Evolutionary conservation across 2,888 invertebrate species (phyloP).

Genomic region (Cremastinae sp.): DNA sequence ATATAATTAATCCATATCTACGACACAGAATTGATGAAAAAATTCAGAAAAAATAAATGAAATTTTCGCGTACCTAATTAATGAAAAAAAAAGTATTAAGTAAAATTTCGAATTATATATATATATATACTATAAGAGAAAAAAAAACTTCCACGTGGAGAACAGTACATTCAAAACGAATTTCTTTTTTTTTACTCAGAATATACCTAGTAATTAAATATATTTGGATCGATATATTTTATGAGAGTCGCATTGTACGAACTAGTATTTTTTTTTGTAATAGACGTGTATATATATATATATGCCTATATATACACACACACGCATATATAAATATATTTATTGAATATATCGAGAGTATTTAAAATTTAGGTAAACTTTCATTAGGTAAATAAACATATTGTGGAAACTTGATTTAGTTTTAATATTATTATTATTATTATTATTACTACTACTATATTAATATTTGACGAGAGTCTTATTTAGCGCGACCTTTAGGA

Average conservation of each 20-base stretch:
- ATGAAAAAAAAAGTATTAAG: constrained; percentile 60
- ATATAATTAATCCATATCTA: constrained; percentile 63
- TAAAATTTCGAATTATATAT: constrained; percentile 47
- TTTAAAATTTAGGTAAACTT: constrained; percentile 58
- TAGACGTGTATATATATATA: constrained; percentile 73
- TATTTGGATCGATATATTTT: constrained; percentile 78
- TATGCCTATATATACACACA: constrained; percentile 70
- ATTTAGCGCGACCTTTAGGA: constrained; percentile 62
- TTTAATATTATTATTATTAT: constrained; percentile 47
- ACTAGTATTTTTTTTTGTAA: constrained; percentile 75
- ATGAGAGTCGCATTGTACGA: constrained; percentile 77
- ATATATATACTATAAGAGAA: too few species aligned
- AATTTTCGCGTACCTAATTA: constrained; percentile 71
- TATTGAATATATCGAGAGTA: constrained; percentile 58
- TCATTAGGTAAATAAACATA: constrained; percentile 52
- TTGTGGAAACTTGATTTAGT: constrained; percentile 54
- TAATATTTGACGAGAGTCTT: constrained; percentile 57
- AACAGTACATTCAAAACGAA: constrained; percentile 48
- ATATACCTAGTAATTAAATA: constrained; percentile 76
- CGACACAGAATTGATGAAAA: constrained; percentile 60
- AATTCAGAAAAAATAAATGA: constrained; percentile 59
- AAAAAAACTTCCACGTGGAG: constrained; percentile 39
- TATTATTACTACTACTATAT: constrained; percentile 34
- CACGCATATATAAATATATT: constrained; percentile 66
- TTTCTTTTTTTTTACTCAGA: constrained; percentile 75